These are phyloP conservation scores for Hypocryptadius cinnamomeus DNA, from an alignment of 2,113 vertebrate genomes.

Conservation along the genomic window DNA sequence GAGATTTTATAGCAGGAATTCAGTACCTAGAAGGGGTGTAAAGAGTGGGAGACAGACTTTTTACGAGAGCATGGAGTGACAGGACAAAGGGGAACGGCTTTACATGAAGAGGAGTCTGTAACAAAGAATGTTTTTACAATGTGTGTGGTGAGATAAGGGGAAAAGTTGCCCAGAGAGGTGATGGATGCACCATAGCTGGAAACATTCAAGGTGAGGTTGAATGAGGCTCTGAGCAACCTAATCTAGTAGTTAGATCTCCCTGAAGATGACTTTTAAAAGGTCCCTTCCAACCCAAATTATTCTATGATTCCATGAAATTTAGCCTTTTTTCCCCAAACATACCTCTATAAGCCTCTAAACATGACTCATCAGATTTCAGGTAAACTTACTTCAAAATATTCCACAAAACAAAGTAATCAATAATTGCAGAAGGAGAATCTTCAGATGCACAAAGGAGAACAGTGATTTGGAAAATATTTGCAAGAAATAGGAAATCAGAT, in stretches of 20 bases:
- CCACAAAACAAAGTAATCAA: background rate
- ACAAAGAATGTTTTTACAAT: background rate
- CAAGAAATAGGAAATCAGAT: background rate
- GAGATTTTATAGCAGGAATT: background rate
- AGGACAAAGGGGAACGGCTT: background rate
- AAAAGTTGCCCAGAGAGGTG: background rate
- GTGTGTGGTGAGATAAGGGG: background rate
- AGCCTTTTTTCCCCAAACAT: background rate
- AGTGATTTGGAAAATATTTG: background rate
- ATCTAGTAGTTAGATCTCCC: background rate
- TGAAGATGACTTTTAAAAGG: background rate
- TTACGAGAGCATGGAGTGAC: background rate
- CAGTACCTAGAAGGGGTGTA: background rate
- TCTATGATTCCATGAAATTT: background rate
- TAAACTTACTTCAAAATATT: background rate
- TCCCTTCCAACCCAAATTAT: background rate
- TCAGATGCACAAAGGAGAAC: background rate
- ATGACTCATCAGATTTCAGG: background rate
- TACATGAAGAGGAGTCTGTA: background rate
- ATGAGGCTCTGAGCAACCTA: background rate
- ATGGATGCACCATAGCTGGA: background rate
- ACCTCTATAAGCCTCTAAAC: background rate
- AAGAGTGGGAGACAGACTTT: background rate
- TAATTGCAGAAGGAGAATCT: background rate
- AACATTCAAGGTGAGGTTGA: background rate